phyloP scores from a whole-genome alignment of 2,113 vertebrate species.

The Odontophorus gujanensis region DNA sequence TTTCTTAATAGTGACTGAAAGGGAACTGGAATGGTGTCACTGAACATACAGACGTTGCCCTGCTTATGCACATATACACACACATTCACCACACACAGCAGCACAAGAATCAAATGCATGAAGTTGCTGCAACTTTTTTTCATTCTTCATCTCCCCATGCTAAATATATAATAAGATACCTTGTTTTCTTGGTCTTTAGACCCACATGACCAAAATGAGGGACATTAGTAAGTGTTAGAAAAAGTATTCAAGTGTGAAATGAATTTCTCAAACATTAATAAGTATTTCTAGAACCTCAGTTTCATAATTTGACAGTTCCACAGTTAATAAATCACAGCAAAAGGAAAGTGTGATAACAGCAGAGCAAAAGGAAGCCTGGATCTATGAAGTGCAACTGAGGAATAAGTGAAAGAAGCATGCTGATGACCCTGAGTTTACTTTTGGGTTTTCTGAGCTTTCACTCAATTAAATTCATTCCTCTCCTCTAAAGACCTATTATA shows the following conservation, averaged over 20 bases:
- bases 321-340: conserved; percentile 77
- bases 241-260: conserved; percentile 77
- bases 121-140: conserved; percentile 7
- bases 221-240: conserved; percentile 76
- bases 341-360: conserved; percentile 64
- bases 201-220: conserved; percentile 63
- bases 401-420: conserved; percentile 52
- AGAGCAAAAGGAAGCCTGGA: conserved; percentile 55
- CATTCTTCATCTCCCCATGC: conserved; percentile 29
- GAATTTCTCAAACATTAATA: conserved; percentile 70
- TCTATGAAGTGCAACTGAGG: conserved; percentile 63
- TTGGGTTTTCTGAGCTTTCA: conserved; percentile 57
- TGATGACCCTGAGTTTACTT: conserved; percentile 55
- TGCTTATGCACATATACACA: neutral
- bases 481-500: conserved; percentile 47
- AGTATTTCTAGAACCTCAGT: conserved; percentile 62
- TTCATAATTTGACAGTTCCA: conserved; percentile 70
- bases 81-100: neutral
- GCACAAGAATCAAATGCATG: conserved; percentile 13
- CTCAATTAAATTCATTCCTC: conserved; percentile 62
- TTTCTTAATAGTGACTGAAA: conserved; percentile 46
- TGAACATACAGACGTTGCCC: conserved; percentile 17
- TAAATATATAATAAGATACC: conserved; percentile 67
- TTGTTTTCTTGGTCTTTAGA: conserved; percentile 69
- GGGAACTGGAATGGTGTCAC: conserved; percentile 54